Evolutionary conservation across 1,140 invertebrate genomes (phyloP), one percentile per base, ranked within the genome.

Genomic region (Drosophila pruinosa): DNA sequence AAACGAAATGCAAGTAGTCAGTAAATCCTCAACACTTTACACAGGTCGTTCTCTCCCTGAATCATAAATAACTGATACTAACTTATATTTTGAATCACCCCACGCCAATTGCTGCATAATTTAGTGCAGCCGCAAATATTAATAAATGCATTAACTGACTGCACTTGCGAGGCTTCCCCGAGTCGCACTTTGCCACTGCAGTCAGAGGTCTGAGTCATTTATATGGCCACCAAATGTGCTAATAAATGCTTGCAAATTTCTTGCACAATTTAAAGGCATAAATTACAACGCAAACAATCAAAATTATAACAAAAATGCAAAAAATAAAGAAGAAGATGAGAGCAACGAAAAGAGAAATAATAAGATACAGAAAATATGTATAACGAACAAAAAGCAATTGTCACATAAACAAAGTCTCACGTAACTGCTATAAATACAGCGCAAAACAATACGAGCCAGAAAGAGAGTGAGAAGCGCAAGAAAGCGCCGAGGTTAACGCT

Each of bases 381-480:
- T 65, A 74, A 73, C 52, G 62, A 80, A 86, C 72, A 80, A 85
- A 85, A 86, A 88, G 74, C 82, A 86, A 86, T 88, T 86, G 81
- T 86, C 81, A 75, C 81, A 88, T 86, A 88, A 86, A 86, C 70
- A 81, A 80, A 88, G 77, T 88, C 82, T 81, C 81, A 86, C 81
- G 81, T 86, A 86, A 86, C 81, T 77, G 81, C 82, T 71, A 86
- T 86, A 86, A 86, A 86, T 88, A 86, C 72, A 56, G 67, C 57
- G 47, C 15, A 41, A 26, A 54, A 65, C 52, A 74, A 53, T 57
- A 45, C 45, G 39, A 21, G 43, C 31, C 36, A 50, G 15, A 50
- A 6, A 17, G 43, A 21, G 43, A 12, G 1, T 2, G 47, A 53
- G 50, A 36, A 53, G 38, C 21, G 68, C 38, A 64, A 64, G 61